Base-by-base conservation (phyloP, 2,113 vertebrate genomes). In the Oreotragus oreotragus region DNA sequence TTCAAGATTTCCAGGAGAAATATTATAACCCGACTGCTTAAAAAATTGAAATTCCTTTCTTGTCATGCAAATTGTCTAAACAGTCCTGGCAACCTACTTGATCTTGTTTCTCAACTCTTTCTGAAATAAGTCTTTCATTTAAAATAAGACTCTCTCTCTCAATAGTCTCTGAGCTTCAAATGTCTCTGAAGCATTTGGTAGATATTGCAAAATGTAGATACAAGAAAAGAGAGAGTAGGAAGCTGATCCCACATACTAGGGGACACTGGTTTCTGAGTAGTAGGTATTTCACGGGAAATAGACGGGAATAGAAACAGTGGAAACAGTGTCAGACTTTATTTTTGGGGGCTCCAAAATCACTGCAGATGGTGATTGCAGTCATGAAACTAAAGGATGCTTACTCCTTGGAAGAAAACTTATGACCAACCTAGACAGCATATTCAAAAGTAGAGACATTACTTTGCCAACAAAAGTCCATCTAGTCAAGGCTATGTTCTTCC, bases 121-220 rank as follows among this genome's bases (percentile, higher is more conserved):
- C 17, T 47, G 25, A 95, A 96, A 12, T 17, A 58, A 87, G 19
- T 7, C 10, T 58, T 57, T 25, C 27, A 62, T 66, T 60, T 79
- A 73, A 66, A 53, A 43, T 25, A 77, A 91, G 28, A 30, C 62
- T 57, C 49, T 13, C 43, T 57, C 12, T 73, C 23, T 36, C 58
- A 51, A 23, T 81, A 45, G 45, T 93, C 45, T 86, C 77, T 91
- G 11, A 76, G 2, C 13, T 77, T 92, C 51, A 64, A 84, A 64
- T 77, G 7, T 60, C 39, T 92, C 3, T 21, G 5, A 81, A 89
- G 6, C 55, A 94, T 39, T 8, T 89, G 23, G 28, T 19, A 39
- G 45, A 60, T 27, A 62, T 39, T 91, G 51, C 9, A 28, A 91
- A 91, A 73, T 27, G 51, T 0, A 83, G 36, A 62, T 5, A n/a